Conservation (phyloP, 2,113 vertebrate species). For the Podarcis raffonei region DNA sequence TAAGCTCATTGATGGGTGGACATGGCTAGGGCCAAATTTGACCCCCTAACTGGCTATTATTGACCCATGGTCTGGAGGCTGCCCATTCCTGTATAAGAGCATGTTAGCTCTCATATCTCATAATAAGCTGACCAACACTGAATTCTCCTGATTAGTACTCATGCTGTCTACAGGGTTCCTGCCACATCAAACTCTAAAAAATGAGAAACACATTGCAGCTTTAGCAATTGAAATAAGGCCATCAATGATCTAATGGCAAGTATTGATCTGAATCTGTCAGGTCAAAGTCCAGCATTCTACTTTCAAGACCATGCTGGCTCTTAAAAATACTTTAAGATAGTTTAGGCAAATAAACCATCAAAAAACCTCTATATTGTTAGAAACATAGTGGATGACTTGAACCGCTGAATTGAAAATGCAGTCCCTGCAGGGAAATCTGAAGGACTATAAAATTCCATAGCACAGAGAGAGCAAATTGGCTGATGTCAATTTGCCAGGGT, state of each 20-base stretch:
- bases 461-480: background rate
- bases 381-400: background rate
- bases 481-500: background rate
- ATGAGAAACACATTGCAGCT: background rate
- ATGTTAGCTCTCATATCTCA: background rate
- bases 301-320: background rate
- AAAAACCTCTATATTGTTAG: background rate
- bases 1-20: too few relatives aligned
- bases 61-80: too few relatives aligned
- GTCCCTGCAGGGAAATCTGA: background rate
- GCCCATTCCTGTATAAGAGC: too few relatives aligned
- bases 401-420: background rate
- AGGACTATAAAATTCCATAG: background rate
- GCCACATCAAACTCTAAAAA: background rate
- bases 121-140: background rate
- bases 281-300: background rate
- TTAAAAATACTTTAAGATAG: background rate
- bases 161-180: background rate
- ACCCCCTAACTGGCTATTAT: too few relatives aligned
- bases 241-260: background rate
- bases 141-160: background rate
- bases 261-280: background rate
- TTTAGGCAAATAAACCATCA: conserved; percentile 14
- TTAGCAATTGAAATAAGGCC: background rate
- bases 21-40: too few relatives aligned